Evolutionary conservation across 2,113 vertebrate species (phyloP), one percentile per base, ranked within the genome.

Genomic region (Physeter macrocephalus): DNA sequence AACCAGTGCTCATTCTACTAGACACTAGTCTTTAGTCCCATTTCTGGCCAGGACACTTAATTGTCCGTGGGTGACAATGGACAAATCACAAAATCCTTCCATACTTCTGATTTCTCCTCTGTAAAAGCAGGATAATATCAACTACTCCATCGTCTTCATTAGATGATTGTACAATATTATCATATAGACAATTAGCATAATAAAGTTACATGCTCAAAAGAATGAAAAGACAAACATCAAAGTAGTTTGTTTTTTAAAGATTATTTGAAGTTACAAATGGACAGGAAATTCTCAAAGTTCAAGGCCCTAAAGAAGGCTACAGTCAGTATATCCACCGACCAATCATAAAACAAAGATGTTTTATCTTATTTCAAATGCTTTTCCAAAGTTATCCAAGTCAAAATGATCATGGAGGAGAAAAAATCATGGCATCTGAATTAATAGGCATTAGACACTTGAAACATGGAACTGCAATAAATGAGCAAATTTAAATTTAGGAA

Each of bases 201-300:
- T 89, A 95, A 87, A 94, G 67, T 86, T 83, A 89, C 29, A 97
- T 12, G 66, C 67, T 82, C 41, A 74, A 94, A 96, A 85, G 27
- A 83, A 93, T 86, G 31, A 87, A 93, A 90, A 96, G 74, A 39
- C 46, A 93, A 83, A 91, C 25, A 97, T 94, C 89, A 86, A 89
- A 93, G 82, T 6, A 31, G 10, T 90, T 78, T 90, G 61, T 34
- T 90, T 92, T 96, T 89, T 49, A 57, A 96, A 95, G 67, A 85
- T 84, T 66, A 96, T 93, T 95, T 97, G 83, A 97, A 98, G 67
- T 94, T 95, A 93, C 54, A 95, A 86, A 89, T 41, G 36, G 54
- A 96, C 54, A 92, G 27, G 34, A 95, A 94, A 90, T 87, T 90
- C 82, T 98, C 77, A 92, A 94, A 96, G 81, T 87, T 94, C 89